Conservation (phyloP, 2,888 invertebrate genomes). For the Tineola bisselliella region DNA sequence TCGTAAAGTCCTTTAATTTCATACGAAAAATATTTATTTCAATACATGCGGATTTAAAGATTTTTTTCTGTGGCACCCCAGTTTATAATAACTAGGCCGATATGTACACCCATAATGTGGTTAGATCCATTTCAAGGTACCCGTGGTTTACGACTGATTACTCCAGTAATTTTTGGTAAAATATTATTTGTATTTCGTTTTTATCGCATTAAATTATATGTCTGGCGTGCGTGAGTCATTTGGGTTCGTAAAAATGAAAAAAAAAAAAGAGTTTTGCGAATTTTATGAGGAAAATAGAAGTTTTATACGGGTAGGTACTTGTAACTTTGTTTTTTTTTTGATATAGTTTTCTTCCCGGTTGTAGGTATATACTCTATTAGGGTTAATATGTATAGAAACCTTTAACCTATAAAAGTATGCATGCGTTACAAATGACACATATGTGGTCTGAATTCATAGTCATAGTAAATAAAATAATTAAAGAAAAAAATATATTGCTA, state of each 20-base stretch:
- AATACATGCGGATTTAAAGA: no score
- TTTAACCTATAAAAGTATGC: no score
- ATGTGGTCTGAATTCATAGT: no score
- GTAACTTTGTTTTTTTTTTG: neutral
- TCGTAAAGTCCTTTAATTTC: no score
- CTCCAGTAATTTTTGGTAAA: slow-evolving; percentile 27
- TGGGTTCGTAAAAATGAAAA: neutral
- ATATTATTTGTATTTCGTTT: neutral
- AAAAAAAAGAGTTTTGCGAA: neutral
- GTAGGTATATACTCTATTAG: no score
- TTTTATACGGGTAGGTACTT: no score
- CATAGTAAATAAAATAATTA: no score
- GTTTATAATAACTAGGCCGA: slow-evolving; percentile 29
- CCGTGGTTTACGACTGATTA: slow-evolving; percentile 31
- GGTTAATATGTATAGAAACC: no score
- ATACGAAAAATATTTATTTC: no score
- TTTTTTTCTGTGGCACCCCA: neutral
- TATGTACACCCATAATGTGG: slow-evolving; percentile 43
- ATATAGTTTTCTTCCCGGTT: no score
- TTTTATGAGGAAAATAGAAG: neutral
- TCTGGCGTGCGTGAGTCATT: neutral
- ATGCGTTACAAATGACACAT: no score
- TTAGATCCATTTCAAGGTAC: slow-evolving; percentile 56
- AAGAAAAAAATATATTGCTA: no score
- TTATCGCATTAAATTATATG: neutral